Conservation (phyloP, 2,113 vertebrate species). For the Rhinopomastus cyanomelas region DNA sequence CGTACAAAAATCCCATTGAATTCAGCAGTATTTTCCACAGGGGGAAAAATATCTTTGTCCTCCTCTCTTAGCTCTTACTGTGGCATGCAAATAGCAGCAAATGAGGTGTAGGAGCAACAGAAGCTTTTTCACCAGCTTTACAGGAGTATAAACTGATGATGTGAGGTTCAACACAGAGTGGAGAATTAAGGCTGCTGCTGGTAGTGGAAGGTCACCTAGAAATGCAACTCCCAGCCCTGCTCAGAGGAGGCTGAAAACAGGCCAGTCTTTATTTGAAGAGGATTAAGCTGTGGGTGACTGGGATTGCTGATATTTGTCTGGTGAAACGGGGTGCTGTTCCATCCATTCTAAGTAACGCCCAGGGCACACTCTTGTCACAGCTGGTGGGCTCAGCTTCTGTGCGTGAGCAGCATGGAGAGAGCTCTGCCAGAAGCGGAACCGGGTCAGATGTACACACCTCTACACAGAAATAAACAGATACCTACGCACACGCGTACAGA, state of each 20-base stretch:
- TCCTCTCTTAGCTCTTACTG: not conserved
- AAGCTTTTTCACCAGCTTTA: slow-evolving; percentile 11
- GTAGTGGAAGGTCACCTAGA: not conserved
- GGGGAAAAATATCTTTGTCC: not conserved
- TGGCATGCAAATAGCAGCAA: not conserved
- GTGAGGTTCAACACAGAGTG: not conserved
- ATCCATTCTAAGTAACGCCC: not conserved
- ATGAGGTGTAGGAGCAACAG: not conserved
- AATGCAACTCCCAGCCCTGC: not conserved
- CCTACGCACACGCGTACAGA: not conserved
- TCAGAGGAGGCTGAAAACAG: slow-evolving; percentile 7
- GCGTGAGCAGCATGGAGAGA: not conserved
- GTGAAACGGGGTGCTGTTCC: not conserved
- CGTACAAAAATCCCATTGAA: not conserved
- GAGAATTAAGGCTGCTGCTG: not conserved
- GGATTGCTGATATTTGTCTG: not conserved
- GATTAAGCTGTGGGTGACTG: not conserved
- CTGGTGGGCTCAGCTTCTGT: not conserved
- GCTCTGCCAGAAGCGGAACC: not conserved
- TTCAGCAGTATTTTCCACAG: not conserved
- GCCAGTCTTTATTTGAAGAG: slow-evolving; percentile 11
- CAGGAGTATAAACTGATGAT: not conserved
- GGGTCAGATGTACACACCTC: not conserved
- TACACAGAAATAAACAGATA: not conserved
- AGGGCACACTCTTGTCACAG: fast-evolving